phyloP scores from a whole-genome alignment of 1,140 invertebrate species.

The Musca domestica region DNA sequence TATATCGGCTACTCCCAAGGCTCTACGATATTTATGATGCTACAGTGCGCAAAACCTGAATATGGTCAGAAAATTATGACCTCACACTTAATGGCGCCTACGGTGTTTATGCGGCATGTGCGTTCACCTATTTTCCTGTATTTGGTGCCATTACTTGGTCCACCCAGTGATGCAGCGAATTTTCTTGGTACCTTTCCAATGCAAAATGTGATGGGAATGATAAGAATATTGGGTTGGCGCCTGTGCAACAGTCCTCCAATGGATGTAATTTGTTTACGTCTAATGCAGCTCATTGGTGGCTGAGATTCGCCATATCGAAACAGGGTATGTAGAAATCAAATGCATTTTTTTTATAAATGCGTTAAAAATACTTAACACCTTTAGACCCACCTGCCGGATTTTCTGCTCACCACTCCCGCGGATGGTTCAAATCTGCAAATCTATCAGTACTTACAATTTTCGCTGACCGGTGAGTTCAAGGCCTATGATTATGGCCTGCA shows the following conservation, averaged over 20 bases:
- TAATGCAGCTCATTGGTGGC: no score
- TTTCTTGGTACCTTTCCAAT: no score
- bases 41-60: conserved; percentile 62
- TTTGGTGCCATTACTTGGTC: conserved; percentile 14
- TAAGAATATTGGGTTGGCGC: no score
- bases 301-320: no score
- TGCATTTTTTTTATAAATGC: not conserved
- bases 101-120: conserved; percentile 54
- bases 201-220: no score
- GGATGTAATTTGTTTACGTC: no score
- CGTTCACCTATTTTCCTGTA: not conserved
- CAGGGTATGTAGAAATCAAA: not conserved
- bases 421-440: conserved; percentile 57
- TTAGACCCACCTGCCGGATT: conserved; percentile 38
- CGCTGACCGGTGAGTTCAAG: conserved; percentile 37
- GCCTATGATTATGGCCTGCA: conserved; percentile 54
- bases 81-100: conserved; percentile 60
- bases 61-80: conserved; percentile 60
- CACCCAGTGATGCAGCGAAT: conserved; percentile 11
- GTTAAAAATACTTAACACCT: not conserved
- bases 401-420: conserved; percentile 43
- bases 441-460: conserved; percentile 56
- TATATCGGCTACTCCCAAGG: conserved; percentile 65
- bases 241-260: no score
- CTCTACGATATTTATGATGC: conserved; percentile 62